These are phyloP conservation scores for Sylvicola fuscatus DNA, from an alignment of 2,888 invertebrate species.

Conservation along the genomic window DNA sequence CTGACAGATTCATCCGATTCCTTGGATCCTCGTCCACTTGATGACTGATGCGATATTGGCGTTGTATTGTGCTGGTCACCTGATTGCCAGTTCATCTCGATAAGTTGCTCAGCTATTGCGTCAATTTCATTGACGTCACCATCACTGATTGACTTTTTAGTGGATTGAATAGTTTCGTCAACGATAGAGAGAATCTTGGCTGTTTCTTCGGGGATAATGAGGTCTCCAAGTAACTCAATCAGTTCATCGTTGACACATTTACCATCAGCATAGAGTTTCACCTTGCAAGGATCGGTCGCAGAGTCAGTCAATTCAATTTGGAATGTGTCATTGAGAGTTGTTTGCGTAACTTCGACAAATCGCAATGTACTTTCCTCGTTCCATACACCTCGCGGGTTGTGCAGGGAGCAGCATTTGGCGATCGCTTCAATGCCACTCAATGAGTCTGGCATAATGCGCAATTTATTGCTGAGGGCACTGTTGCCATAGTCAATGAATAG, in stretches of 20 bases:
- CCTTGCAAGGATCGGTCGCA: conserved; percentile 11
- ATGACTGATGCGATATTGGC: too few species aligned
- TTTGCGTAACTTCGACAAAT: conserved; percentile 42
- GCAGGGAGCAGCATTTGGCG: conserved; percentile 39
- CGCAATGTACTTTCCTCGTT: conserved; percentile 36
- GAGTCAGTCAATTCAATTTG: conserved; percentile 13
- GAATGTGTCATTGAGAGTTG: conserved; percentile 32
- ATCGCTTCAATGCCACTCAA: conserved; percentile 34
- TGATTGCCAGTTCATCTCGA: too few species aligned
- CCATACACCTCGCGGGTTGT: conserved; percentile 33
- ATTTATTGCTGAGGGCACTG: conserved; percentile 32
- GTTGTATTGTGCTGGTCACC: too few species aligned
- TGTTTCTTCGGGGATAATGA: too few species aligned
- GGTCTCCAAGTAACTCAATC: too few species aligned
- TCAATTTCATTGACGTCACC: too few species aligned
- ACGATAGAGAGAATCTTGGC: too few species aligned
- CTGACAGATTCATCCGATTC: too few species aligned
- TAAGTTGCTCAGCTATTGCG: too few species aligned
- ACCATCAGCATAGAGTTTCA: conserved; percentile 10
- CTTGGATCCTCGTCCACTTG: too few species aligned
- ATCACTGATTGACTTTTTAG: too few species aligned
- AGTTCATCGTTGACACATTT: neutral
- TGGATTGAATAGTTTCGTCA: too few species aligned
- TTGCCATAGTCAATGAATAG: conserved; percentile 51
- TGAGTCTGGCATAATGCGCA: conserved; percentile 36